Evolutionary conservation across 64 coral and sea anemone genomes (phyloP), one percentile per base, ranked within the genome.

Genomic region (Astreopora myriophthalma): DNA sequence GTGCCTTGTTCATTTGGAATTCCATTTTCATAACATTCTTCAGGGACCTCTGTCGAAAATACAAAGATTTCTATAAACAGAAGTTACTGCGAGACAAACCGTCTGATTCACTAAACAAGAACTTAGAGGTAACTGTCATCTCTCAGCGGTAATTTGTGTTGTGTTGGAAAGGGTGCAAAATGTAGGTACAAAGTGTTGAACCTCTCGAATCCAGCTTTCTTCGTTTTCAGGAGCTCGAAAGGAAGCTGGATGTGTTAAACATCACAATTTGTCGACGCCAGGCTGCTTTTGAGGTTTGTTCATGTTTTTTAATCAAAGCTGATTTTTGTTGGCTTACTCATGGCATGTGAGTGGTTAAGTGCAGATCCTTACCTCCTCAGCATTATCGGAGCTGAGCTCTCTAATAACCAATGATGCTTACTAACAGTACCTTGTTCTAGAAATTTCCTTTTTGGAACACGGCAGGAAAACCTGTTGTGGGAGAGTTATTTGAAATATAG

Each of bases 241-340:
- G 86, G 23, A 73, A 92, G 10, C 69, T 99, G 3, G 97, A 99
- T 88, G 94, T 99, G 0, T 64, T 99, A 30, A 99, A 99, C 13
- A 99, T 99, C 46, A 96, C 97, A 8, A 99, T 99, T 26, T 96
- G 94, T 49, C 71, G 97, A 30, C 90, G 95, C 27, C 86, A 95
- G 27, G 97, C 97, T 14, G 97, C 95, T 34, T 96, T 84, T 85
- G 97, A 99, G 94, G 97, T 99, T 84, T 22, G 25, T 24, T 24
- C 7, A 14, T 0, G 5, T 51, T 40, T 19, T 10, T 44, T 44
- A 44, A 44, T 10, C 39, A 44, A 44, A 44, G 6, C 6, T 44
- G 40, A 11, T 44, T n/a, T n/a, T 44, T 44, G 40, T 6, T 44
- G 2, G n/a, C n/a, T n/a, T n/a, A n/a, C n/a, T n/a, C n/a, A n/a